These are phyloP conservation scores for Dallia pectoralis DNA, from an alignment of 2,797 vertebrate genomes.

Conservation along the genomic window DNA sequence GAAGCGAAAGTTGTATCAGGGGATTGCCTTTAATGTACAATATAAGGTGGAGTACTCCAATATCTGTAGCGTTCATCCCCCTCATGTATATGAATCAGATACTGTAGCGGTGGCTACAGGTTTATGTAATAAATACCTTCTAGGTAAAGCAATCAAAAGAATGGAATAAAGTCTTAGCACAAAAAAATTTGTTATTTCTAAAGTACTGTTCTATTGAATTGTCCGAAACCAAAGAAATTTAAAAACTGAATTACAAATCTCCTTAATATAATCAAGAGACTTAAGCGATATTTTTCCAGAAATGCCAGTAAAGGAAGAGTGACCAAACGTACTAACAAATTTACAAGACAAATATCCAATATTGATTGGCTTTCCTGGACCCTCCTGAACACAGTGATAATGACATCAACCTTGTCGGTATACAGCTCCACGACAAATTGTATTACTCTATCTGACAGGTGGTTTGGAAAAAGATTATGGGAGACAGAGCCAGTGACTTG, in stretches of 20 bases:
- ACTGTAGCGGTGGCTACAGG: no score
- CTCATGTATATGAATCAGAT: neutral
- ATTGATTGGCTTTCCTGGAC: neutral
- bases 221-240: neutral
- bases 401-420: neutral
- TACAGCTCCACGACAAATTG: neutral
- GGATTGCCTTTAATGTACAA: conserved; percentile 1
- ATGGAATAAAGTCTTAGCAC: neutral
- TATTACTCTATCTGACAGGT: neutral
- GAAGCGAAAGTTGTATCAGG: conserved; percentile 47
- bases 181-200: neutral
- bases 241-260: neutral
- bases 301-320: neutral
- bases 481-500: neutral
- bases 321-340: neutral
- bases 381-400: neutral
- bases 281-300: neutral
- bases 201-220: neutral
- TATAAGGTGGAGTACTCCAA: neutral
- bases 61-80: neutral
- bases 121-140: no score
- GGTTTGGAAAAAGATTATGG: neutral
- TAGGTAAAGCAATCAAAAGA: no score
- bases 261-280: neutral
- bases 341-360: neutral